Evolutionary conservation across 1,140 invertebrate species (phyloP).

Genomic region (Teleogryllus occipitalis): DNA sequence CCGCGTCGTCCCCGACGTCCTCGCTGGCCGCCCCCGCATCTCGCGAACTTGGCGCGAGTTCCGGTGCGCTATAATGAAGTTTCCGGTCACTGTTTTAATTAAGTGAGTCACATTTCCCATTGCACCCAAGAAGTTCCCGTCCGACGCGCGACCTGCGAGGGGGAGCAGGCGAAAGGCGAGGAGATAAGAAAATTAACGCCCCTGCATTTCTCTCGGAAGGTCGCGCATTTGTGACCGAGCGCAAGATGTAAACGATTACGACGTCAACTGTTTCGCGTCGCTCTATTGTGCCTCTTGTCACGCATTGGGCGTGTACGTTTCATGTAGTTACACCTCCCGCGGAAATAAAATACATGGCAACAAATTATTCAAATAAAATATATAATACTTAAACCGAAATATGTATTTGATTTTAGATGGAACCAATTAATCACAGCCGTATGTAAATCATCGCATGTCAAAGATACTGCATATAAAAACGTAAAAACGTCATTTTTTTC

Average conservation of each 20-base stretch:
- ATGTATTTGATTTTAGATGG: neutral
- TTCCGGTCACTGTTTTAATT: constrained; percentile 4
- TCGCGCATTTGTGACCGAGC: neutral
- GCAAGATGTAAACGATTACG: neutral
- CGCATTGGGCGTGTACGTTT: too few relatives aligned
- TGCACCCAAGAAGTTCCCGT: neutral
- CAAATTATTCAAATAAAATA: neutral
- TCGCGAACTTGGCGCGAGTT: neutral
- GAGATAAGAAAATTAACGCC: neutral
- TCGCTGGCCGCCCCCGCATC: neutral
- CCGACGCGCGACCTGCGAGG: neutral
- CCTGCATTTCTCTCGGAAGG: neutral
- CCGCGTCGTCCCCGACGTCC: neutral
- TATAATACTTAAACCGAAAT: neutral
- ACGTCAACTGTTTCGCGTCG: neutral
- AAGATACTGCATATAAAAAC: neutral
- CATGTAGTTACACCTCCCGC: too few relatives aligned
- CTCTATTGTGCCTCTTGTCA: too few relatives aligned
- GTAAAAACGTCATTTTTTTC: neutral
- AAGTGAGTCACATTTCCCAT: neutral
- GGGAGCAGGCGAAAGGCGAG: neutral
- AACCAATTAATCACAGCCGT: neutral
- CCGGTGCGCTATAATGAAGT: neutral
- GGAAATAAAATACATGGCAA: neutral
- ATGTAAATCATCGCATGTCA: neutral